Conservation (phyloP, 2,113 vertebrate species). For the Panurus biarmicus region DNA sequence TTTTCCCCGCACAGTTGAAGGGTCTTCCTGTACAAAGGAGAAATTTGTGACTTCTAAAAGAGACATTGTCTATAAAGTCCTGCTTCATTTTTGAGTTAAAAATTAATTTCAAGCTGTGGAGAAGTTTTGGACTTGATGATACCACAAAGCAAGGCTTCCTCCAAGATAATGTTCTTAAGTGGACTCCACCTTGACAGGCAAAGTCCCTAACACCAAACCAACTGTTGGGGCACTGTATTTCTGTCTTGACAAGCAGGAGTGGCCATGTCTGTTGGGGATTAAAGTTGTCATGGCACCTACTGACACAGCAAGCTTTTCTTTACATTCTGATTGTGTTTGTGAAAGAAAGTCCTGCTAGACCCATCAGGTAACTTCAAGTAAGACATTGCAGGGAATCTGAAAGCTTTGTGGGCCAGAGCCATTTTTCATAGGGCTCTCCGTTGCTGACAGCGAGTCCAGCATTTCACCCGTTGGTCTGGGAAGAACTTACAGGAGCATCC, state of each 20-base stretch:
- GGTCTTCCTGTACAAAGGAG: not conserved
- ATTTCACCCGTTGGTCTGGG: not conserved
- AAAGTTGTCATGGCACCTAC: not conserved
- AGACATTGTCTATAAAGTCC: not conserved
- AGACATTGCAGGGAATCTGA: not conserved
- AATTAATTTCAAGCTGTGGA: not conserved
- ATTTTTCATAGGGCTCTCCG: not conserved
- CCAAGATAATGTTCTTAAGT: not conserved
- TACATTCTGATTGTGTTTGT: not conserved
- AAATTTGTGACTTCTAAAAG: not conserved
- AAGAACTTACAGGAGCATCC: not conserved
- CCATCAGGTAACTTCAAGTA: not conserved
- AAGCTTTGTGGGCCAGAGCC: not conserved
- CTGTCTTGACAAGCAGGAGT: not conserved
- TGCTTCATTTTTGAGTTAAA: not conserved
- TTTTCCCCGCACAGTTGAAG: not conserved
- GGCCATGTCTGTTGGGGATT: not conserved
- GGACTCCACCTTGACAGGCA: not conserved
- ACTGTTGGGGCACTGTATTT: not conserved
- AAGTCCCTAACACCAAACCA: not conserved
- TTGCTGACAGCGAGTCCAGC: not conserved
- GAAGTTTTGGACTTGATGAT: not conserved
- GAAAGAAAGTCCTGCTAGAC: not conserved
- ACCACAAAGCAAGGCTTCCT: not conserved
- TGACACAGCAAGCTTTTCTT: not conserved